A percentile compares a stretch with the other conserved stretches of the same genome.
phyloP scores from a whole-genome alignment of 2,888 invertebrate genomes.

The Campopleginae sp. region DNA sequence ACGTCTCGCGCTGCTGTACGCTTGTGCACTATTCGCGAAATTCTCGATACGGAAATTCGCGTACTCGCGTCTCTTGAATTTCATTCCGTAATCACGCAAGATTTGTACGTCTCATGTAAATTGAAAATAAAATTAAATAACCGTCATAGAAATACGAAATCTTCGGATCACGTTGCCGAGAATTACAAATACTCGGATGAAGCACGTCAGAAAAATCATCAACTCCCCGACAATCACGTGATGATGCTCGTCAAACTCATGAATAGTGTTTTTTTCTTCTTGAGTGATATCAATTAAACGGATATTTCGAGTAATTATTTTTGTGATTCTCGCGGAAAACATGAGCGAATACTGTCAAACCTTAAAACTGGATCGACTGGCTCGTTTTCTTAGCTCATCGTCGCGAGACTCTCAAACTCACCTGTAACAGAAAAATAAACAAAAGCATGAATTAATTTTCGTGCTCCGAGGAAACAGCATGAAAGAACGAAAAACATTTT shows the following conservation, averaged over 20 bases:
- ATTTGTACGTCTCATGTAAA: conserved; percentile 11
- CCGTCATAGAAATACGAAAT: background rate
- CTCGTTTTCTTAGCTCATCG: background rate
- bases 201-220: conserved; percentile 11
- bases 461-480: background rate
- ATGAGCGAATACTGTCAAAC: conserved; percentile 8
- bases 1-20: conserved; percentile 3
- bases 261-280: no score
- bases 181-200: conserved; percentile 52
- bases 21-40: conserved; percentile 52
- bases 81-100: conserved; percentile 19
- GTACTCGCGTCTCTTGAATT: conserved; percentile 41
- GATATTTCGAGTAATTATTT: background rate
- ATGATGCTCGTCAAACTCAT: background rate
- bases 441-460: conserved; percentile 13
- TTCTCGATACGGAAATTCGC: conserved; percentile 61
- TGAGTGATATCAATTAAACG: background rate
- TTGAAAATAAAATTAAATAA: background rate
- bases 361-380: background rate
- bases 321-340: background rate
- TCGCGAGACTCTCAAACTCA: conserved; percentile 54
- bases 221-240: background rate
- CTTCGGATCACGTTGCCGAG: conserved; percentile 38
- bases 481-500: conserved; percentile 48
- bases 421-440: conserved; percentile 63